Base-by-base conservation (phyloP, 1,140 invertebrate genomes). In the Drosophila ironensis region DNA sequence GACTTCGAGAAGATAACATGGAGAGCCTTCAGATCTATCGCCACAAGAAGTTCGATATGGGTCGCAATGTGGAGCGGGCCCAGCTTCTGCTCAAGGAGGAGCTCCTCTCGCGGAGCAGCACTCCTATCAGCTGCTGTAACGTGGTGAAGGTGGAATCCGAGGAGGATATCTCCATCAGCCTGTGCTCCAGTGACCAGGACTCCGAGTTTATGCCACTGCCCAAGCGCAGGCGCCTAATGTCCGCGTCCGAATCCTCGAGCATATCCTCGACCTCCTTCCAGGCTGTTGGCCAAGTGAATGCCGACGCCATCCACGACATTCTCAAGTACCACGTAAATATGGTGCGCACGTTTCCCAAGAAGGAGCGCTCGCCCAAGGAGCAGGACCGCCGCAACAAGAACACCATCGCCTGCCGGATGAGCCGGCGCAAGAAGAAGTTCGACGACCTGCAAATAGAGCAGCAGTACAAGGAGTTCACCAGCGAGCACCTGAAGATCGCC, bases 301-400 rank as follows among this genome's bases (percentile, higher is more conserved):
- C 69, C 4, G 76, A 72, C 9, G 64, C 76, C 3, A 38, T 89
- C 16, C 56, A 59, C 11, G 70, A 87, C 17, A 87, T 89, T 30
- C 89, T 82, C 30, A 87, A 89, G 14, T 89, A 87, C 25, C 80
- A 89, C 16, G 71, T 63, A 1, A 89, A 89, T 16, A 89, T 89
- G 87, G 87, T 89, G n/a, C 27, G 87, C 0, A 74, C 77, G 8
- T 89, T 89, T 22, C 87, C 87, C 2, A 87, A 87, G 19, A 89
- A 88, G n/a, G 75, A 89, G 28, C 87, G 87, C 4, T 48, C 82
- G n/a, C 66, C 72, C 8, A 88, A 89, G 48, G 87, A 89, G 35
- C 87, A 89, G 56, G 87, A 89, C 28, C 57, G 87, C 1, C 75
- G 87, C 3, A 71, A 89, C 44, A 89, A 89, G 42, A 89, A 89